phyloP scores from a whole-genome alignment of 2,113 vertebrate genomes.

The Petromus typicus region DNA sequence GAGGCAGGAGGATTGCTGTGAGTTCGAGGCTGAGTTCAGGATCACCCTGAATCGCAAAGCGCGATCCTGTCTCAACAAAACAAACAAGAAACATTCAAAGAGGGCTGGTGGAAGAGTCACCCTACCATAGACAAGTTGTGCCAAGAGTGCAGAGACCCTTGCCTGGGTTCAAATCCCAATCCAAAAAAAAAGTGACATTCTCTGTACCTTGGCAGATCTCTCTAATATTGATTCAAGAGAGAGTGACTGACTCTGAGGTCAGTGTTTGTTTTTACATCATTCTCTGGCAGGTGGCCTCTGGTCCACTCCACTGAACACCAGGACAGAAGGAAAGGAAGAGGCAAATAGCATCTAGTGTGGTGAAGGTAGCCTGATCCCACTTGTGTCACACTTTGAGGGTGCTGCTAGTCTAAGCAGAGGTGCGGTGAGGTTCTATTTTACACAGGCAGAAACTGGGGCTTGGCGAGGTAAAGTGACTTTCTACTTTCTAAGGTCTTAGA shows the following conservation, averaged over 20 bases:
- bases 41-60: too few relatives aligned
- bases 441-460: neutral
- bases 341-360: neutral
- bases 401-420: neutral
- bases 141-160: neutral
- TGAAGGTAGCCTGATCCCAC: neutral
- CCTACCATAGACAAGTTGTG: neutral
- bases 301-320: neutral
- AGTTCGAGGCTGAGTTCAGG: too few relatives aligned
- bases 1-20: too few relatives aligned
- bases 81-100: neutral
- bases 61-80: neutral
- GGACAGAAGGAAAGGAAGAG: neutral
- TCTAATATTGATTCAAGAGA: neutral
- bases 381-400: neutral
- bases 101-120: neutral
- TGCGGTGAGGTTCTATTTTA: neutral
- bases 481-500: neutral
- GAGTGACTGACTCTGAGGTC: neutral
- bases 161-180: neutral
- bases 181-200: neutral
- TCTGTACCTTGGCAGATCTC: neutral
- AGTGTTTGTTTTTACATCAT: neutral
- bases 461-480: neutral
- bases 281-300: neutral